Evolutionary conservation across 2,888 invertebrate genomes (phyloP), one percentile per base, ranked within the genome.

Genomic region (Celastrina argiolus): DNA sequence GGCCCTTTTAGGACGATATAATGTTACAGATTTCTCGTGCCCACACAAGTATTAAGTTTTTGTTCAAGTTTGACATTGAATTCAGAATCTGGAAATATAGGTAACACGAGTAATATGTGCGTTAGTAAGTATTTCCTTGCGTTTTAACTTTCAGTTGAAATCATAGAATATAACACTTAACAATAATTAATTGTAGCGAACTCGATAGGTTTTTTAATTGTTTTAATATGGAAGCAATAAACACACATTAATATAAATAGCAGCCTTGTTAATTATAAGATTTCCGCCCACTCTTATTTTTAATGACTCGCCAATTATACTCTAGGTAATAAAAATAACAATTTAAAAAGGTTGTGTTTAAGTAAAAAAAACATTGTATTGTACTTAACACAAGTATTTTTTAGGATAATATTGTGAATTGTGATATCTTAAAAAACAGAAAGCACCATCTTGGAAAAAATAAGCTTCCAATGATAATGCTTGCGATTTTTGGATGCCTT

Each of bases 1-100:
- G 68, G 45, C 68, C 18, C 61, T 36, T 61, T 61, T 61, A 22
- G 59, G 31, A 36, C 68, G 66, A 51, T 51, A 51, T 51, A 51
- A 51, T 51, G 51, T 51, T 51, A 51, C 51, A 26, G 51, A 51
- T 51, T 51, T 51, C 14, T 22, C 12, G 3, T 26, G 26, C 51
- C 22, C 45, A 42, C 45, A 8, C 16, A 18, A 8, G 45, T 16
- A 18, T 45, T 8, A 45, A 18, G n/a, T 42, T 42, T 12, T 39
- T 39, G 39, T 39, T 39, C 39, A 10, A 34, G 4, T 3, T 31
- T 31, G 31, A 31, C 31, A 2, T 31, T n/a, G n/a, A n/a, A n/a
- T n/a, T n/a, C n/a, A n/a, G n/a, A n/a, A n/a, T n/a, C n/a, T n/a
- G n/a, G n/a, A n/a, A n/a, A n/a, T n/a, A n/a, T n/a, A n/a, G n/a